Conservation (phyloP, 2,113 vertebrate species). For the Mesitornis unicolor region DNA sequence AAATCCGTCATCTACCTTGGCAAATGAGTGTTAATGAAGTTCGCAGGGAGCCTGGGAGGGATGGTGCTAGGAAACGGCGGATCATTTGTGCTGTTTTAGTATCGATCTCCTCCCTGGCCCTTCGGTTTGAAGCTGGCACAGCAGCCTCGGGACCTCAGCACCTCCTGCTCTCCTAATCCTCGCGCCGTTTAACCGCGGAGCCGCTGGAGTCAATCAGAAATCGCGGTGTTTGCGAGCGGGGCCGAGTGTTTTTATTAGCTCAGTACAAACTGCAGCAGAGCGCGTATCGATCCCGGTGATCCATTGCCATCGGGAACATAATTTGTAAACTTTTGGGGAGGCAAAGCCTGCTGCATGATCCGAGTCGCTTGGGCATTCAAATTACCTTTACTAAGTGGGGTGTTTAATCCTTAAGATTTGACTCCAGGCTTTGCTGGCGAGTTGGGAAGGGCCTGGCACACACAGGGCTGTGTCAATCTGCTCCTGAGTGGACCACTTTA, state of each 20-base stretch:
- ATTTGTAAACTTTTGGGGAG: conserved; percentile 60
- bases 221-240: not conserved
- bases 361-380: not conserved
- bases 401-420: not conserved
- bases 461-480: not conserved
- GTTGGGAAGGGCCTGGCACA: not conserved
- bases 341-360: not conserved
- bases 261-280: conserved; percentile 11
- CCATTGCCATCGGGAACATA: conserved; percentile 18
- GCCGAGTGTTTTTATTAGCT: conserved; percentile 28
- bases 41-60: not conserved
- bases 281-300: conserved; percentile 38
- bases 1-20: not conserved
- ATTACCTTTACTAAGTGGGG: not conserved
- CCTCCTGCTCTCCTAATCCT: not conserved
- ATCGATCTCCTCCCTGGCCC: not conserved
- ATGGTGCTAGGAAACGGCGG: not conserved
- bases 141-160: not conserved
- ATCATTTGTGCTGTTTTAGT: not conserved
- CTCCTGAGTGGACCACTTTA: not conserved
- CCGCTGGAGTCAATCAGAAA: not conserved
- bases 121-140: not conserved
- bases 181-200: not conserved
- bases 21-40: not conserved
- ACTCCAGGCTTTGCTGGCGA: not conserved